Conservation (phyloP, 2,888 invertebrate species). For the Thyatira batis region DNA sequence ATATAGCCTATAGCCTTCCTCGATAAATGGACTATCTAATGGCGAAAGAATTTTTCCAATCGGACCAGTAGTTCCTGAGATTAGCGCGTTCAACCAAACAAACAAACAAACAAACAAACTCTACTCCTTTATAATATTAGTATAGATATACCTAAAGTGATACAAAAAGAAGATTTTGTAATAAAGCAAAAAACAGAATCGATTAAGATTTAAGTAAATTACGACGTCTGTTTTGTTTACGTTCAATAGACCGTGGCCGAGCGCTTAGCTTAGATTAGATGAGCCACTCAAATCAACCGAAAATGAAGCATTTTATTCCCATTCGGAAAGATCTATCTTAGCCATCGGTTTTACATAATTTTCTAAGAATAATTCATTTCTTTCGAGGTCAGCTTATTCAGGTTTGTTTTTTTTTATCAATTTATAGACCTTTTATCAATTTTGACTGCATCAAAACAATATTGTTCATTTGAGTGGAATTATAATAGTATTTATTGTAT, state of each 20-base stretch:
- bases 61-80: no score
- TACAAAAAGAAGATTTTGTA: no score
- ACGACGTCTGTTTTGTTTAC: conserved; percentile 25
- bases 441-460: conserved; percentile 1
- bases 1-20: no score
- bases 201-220: conserved; percentile 23
- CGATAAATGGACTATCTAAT: no score
- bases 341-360: conserved; percentile 27
- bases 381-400: conserved; percentile 15
- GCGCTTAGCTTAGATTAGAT: conserved; percentile 28
- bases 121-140: no score
- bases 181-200: conserved; percentile 6
- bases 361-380: conserved; percentile 31
- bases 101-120: no score
- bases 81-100: no score
- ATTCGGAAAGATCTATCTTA: conserved; percentile 16
- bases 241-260: conserved; percentile 19
- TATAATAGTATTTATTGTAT: conserved; percentile 37
- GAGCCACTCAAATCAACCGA: conserved; percentile 33
- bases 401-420: conserved; percentile 18
- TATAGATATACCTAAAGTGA: no score
- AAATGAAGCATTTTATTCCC: conserved; percentile 31
- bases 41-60: no score
- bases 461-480: conserved; percentile 20
- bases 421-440: conserved; percentile 1